These are phyloP conservation scores for Nesidiocoris tenuis DNA, from an alignment of 2,888 invertebrate genomes.

Conservation along the genomic window DNA sequence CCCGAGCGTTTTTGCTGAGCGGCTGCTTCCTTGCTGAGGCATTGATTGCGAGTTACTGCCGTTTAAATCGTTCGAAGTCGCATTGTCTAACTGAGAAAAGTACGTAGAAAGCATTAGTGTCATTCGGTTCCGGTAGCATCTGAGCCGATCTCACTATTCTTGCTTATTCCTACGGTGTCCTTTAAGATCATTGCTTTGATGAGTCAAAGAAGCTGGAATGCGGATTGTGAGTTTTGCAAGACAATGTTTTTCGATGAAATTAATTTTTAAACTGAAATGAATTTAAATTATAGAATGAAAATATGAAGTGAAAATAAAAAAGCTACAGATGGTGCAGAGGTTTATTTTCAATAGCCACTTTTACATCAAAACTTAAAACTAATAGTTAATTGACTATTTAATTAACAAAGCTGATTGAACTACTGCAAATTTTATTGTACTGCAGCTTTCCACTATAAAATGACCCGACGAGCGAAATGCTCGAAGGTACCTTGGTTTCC, in stretches of 20 bases:
- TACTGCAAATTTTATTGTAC: background rate
- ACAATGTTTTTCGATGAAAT: too few species aligned
- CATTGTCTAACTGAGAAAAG: constrained; percentile 14
- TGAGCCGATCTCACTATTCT: constrained; percentile 15
- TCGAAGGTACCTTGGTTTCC: background rate
- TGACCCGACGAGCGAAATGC: background rate
- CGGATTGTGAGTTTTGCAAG: too few species aligned
- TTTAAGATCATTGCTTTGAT: too few species aligned
- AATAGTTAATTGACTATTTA: too few species aligned
- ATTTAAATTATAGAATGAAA: too few species aligned
- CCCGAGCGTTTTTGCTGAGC: constrained; percentile 30
- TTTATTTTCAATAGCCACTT: too few species aligned
- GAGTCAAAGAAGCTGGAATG: too few species aligned
- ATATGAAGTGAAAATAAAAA: too few species aligned
- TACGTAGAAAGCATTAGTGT: constrained; percentile 14
- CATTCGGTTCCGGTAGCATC: constrained; percentile 14
- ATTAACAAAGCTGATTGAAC: background rate
- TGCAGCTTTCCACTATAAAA: background rate
- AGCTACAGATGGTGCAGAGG: too few species aligned
- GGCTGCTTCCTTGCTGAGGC: constrained; percentile 27
- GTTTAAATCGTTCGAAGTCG: constrained; percentile 29
- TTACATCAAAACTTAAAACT: too few species aligned
- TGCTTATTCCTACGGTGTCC: too few species aligned
- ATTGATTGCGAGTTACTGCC: constrained; percentile 39
- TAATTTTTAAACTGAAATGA: too few species aligned